Base-by-base conservation (phyloP, 1,140 invertebrate species). In the Rhyzopertha dominica region DNA sequence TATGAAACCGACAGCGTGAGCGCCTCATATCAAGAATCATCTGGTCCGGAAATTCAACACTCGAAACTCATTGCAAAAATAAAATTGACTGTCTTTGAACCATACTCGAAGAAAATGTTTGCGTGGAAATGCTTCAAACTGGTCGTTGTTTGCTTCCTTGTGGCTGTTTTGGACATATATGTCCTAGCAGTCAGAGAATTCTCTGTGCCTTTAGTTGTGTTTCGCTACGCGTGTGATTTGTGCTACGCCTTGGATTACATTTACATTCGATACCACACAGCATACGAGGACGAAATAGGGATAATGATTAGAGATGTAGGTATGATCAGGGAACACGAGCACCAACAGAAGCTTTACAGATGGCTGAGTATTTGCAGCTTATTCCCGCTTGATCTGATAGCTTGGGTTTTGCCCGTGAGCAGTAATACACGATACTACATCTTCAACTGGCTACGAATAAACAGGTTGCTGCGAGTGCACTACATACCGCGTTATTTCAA, bases 261-360 rank as follows among this genome's bases (percentile, higher is more conserved):
- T 16, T 20, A 31, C 12, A 12, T 42, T 16, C 13, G 24, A n/a
- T 18, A 42, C 32, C 19, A 29, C 19, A 31, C 24, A 5, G 39
- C 39, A 1, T 42, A 42, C 12, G 39, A 42, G 10, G 28, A 42
- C 9, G 39, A 42, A 19, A 31, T 19, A 19, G 39, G 39, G 5
- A 30, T 31, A 8, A 30, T 42, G 28, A 12, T 42, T 29, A 30
- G 9, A 5, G 28, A 42, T 12, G 17, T 42, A 12, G 17, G 13
- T 13, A 10, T 20, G 17, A 42, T 42, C n/a, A 42, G 32, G 32
- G 14, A 3, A 2, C 26, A 23, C n/a, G 32, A 31, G 10, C 39
- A 29, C 16, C 5, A 31, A 31, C 18, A 42, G 22, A 42, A 31
- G 10, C 9, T 22, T 5, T 31, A 5, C 5, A 22, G 19, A 13